Base-by-base conservation (phyloP, 2,888 invertebrate genomes). In the Tenthredo livida region DNA sequence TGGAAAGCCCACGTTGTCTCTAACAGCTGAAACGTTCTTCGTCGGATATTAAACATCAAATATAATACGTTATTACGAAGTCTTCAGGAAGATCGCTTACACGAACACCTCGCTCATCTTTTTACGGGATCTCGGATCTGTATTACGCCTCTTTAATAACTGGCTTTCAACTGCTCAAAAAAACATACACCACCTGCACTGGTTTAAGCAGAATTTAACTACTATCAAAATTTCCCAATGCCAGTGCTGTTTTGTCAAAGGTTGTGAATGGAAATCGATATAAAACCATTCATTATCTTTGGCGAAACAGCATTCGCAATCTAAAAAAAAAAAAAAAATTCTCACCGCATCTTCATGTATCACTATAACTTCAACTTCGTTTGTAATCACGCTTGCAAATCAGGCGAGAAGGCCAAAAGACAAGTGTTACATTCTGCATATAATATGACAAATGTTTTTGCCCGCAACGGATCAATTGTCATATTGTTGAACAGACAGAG, bases 31-130 rank as follows among this genome's bases (percentile, higher is more conserved):
- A 77, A 84, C 65, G 77, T 77, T 84, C 75, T 75, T 75, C 65
- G 77, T 77, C 77, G 84, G 77, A 84, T 84, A 84, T 84, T 84
- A 77, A 84, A 84, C 77, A 65, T 84, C 84, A 47, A 47, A 29
- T 50, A 25, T 65, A 75, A 84, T 40, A 75, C 40, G 72, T 40
- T 50, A 15, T 58, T 40, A 40, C 78, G 25, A 77, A 7, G 47
- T 61, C 37, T 80, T 80, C 82, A 37, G 43, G 17, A 67, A 67
- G 67, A 83, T 47, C 43, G 70, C 47, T 43, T 25, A 33, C 50
- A 50, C n/a, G 33, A 43, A 80, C 58, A 83, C 43, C 21, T 47
- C 70, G 9, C 15, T 67, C 17, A 21, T 33, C 83, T 50, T 47
- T 37, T 47, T 65, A 50, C 80, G 40, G 25, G 61, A 37, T 43